Evolutionary conservation across 2,113 vertebrate genomes (phyloP), one percentile per base, ranked within the genome.

Genomic region (Ceyx melanurus): DNA sequence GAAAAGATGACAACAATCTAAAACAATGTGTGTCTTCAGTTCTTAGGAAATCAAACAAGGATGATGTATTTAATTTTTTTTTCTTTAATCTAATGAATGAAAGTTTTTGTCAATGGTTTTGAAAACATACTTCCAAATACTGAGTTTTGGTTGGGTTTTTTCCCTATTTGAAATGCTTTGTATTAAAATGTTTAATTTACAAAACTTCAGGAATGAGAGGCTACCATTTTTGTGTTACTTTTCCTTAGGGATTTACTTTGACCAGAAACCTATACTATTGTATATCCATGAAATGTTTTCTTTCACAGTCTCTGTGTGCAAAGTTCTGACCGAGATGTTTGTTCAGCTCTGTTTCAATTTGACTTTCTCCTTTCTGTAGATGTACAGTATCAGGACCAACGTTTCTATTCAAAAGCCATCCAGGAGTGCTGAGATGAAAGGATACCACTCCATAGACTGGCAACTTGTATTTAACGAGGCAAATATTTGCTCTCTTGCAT

Each of bases 401-500:
- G 81, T 76, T 96, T 71, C 78, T 37, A 72, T 58, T 43, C 71
- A 76, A 86, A 88, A 68, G 12, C 42, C 76, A 61, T 72, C 71
- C 53, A 82, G 37, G 46, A 84, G 31, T 58, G 57, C 33, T 15
- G 43, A 87, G 70, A 86, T 94, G n/a, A 94, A 94, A 92, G 54
- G 74, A 73, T 90, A 81, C 50, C 31, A 66, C 57, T 82, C 61
- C 42, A 2, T 35, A 84, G 65, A 35, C 79, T 70, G 58, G 76
- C 76, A 65, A 4, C 50, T 82, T 89, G 26, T 66, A 15, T 73
- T 78, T 89, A 79, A 76, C 43, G 28, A 61, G 45, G 57, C 83
- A 95, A 90, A 94, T 93, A 90, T 93, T 96, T 92, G 72, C 48
- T 82, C 48, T 87, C 40, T 80, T 86, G 64, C 58, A 62, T 87